Percentiles rank a stretch among this genome's conserved stretches.
These are phyloP conservation scores for Melanchra persicariae DNA, from an alignment of 2,888 invertebrate species.

Conservation along the genomic window DNA sequence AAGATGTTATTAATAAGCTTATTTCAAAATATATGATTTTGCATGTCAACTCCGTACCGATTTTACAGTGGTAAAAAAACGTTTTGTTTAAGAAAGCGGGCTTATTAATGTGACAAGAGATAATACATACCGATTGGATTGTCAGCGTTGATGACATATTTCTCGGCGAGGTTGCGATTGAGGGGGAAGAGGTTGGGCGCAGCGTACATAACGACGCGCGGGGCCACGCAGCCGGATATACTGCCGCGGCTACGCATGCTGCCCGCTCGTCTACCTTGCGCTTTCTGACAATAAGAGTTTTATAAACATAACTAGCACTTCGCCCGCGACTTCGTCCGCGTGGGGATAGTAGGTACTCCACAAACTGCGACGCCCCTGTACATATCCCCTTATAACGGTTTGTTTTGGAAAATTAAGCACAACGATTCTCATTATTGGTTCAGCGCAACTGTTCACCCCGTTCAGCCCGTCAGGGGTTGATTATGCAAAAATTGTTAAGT, in stretches of 20 bases:
- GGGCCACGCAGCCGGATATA: constrained; percentile 87
- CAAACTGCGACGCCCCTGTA: too few species aligned
- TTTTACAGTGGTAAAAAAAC: neutral
- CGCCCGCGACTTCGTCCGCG: too few species aligned
- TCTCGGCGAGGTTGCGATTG: constrained; percentile 95
- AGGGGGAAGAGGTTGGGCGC: constrained; percentile 94
- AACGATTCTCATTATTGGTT: too few species aligned
- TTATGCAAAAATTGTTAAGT: too few species aligned
- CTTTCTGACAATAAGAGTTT: constrained; percentile 77
- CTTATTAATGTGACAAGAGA: neutral
- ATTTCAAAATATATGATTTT: too few species aligned
- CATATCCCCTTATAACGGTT: too few species aligned
- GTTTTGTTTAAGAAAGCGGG: neutral
- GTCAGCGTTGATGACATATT: constrained; percentile 93
- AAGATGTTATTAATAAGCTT: neutral
- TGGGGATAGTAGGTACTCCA: too few species aligned
- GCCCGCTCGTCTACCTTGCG: constrained; percentile 87
- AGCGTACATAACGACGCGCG: constrained; percentile 94
- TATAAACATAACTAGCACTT: too few species aligned
- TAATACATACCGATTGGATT: constrained; percentile 82
- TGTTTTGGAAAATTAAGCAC: too few species aligned
- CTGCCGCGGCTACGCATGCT: constrained; percentile 87
- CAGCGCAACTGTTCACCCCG: too few species aligned
- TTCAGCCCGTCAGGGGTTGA: too few species aligned
- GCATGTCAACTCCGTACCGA: too few species aligned